Conservation (phyloP, 2,888 invertebrate genomes). For the Drosophila aldrichi region DNA sequence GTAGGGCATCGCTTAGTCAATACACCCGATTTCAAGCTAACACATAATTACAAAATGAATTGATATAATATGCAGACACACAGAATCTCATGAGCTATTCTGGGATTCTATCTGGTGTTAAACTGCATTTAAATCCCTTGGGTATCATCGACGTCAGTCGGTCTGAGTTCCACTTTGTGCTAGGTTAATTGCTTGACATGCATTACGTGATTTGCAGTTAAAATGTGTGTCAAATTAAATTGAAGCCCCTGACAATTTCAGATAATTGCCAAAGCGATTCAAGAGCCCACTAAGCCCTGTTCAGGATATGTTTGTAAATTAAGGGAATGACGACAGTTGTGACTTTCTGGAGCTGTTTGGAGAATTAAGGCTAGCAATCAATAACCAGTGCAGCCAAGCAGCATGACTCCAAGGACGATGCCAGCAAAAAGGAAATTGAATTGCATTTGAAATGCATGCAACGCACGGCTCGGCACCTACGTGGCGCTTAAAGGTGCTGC, state of each 20-base stretch:
- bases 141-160: background rate
- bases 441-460: constrained; percentile 73
- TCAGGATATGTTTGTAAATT: constrained; percentile 43
- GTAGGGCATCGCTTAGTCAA: background rate
- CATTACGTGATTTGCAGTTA: constrained; percentile 14
- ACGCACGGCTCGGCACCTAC: constrained; percentile 36
- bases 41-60: background rate
- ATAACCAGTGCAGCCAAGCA: constrained; percentile 42
- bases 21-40: background rate
- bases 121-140: background rate
- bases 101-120: background rate
- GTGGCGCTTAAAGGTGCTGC: constrained; percentile 32
- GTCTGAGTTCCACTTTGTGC: background rate
- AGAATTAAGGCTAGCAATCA: constrained; percentile 58
- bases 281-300: background rate
- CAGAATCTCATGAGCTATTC: background rate
- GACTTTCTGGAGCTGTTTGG: constrained; percentile 33
- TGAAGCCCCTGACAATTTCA: background rate
- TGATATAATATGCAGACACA: background rate
- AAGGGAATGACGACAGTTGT: constrained; percentile 32
- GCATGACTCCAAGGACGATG: constrained; percentile 18
- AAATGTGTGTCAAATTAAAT: background rate
- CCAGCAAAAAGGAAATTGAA: constrained; percentile 61
- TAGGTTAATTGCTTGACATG: constrained; percentile 22
- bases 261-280: background rate